A percentile compares a stretch with the other conserved stretches of the same genome.
These are phyloP conservation scores for Metalampra italica DNA, from an alignment of 2,888 invertebrate genomes.

Conservation along the genomic window DNA sequence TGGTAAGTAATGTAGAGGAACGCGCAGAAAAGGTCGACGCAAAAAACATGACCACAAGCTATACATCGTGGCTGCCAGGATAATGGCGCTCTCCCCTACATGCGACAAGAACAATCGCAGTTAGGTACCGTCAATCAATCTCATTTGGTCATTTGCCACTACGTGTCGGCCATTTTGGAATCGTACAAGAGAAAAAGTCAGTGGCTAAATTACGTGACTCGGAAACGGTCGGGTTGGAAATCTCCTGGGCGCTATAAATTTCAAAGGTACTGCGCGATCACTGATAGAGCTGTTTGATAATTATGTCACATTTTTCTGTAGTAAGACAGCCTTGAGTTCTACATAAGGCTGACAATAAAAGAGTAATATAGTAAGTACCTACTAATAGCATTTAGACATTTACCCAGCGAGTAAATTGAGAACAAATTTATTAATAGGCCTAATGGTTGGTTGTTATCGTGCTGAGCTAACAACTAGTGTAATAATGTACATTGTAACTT, in stretches of 20 bases:
- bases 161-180: constrained; percentile 15
- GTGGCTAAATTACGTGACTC: constrained; percentile 1
- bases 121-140: constrained; percentile 11
- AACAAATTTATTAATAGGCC: too few relatives aligned
- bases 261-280: neutral
- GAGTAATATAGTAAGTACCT: too few relatives aligned
- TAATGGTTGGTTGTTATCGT: too few relatives aligned
- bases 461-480: too few relatives aligned
- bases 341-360: too few relatives aligned
- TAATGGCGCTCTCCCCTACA: constrained; percentile 1
- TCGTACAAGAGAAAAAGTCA: neutral
- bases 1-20: neutral
- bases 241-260: neutral
- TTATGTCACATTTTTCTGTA: neutral
- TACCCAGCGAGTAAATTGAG: too few relatives aligned
- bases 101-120: constrained; percentile 10
- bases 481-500: too few relatives aligned
- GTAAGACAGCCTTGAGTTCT: too few relatives aligned
- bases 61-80: neutral
- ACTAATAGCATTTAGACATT: too few relatives aligned
- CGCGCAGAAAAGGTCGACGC: neutral
- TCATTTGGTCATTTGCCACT: constrained; percentile 16
- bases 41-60: constrained; percentile 1
- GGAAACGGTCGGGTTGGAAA: constrained; percentile 2
- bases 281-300: neutral